Percentiles rank a stretch among this genome's conserved stretches.
Evolutionary conservation across 2,113 vertebrate species (phyloP).

Genomic region (Cyprinodon brontotheroides): DNA sequence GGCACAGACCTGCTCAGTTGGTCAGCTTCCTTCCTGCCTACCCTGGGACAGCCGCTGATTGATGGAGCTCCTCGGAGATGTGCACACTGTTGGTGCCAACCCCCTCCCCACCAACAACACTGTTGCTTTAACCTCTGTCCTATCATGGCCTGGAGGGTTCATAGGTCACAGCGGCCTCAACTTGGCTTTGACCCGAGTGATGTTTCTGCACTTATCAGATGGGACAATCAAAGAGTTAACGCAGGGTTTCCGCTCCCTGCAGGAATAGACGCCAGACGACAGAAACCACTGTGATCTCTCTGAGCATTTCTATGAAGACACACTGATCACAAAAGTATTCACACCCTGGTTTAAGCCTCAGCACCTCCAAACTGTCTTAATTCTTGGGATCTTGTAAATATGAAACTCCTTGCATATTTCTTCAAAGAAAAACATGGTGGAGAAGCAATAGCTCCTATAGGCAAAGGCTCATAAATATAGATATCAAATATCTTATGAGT

Average conservation of each 20-base stretch:
- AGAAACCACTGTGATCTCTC: neutral
- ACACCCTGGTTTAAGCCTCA: no score
- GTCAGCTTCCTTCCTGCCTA: constrained; percentile 38
- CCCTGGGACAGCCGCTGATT: constrained; percentile 25
- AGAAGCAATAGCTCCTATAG: no score
- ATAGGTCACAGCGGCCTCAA: constrained; percentile 34
- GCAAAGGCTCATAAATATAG: no score
- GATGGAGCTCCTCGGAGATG: constrained; percentile 38
- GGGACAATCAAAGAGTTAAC: constrained; percentile 3
- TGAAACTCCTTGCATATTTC: no score
- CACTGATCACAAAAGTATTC: no score
- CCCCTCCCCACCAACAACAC: neutral
- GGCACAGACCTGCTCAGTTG: constrained; percentile 23
- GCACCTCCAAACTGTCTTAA: no score
- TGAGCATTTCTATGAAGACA: neutral
- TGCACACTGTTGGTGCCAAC: constrained; percentile 13
- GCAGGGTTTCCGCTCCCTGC: neutral
- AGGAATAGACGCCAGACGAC: neutral
- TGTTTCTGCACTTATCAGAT: constrained; percentile 41
- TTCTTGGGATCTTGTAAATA: no score
- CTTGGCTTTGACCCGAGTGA: constrained; percentile 61
- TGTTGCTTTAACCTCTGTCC: constrained; percentile 45
- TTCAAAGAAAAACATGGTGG: no score
- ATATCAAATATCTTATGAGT: no score
- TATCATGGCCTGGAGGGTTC: constrained; percentile 5